Conservation (phyloP, 2,113 vertebrate genomes). For the Cynocephalus volans region DNA sequence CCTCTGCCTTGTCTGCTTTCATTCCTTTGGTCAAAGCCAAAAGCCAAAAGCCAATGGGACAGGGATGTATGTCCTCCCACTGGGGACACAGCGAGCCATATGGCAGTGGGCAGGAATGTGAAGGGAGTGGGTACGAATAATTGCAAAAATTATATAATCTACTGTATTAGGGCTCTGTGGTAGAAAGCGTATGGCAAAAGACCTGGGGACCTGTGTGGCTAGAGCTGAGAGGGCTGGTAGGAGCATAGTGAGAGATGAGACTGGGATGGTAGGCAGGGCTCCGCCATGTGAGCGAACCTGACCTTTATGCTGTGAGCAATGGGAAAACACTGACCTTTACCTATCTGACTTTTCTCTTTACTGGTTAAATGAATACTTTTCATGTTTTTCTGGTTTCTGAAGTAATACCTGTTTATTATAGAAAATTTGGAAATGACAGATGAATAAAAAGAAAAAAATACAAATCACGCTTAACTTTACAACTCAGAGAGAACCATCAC, state of each 20-base stretch:
- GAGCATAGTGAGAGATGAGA: neutral
- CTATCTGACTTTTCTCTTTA: neutral
- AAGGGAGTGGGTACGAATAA: neutral
- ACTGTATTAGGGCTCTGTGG: neutral
- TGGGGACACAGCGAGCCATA: too few relatives aligned
- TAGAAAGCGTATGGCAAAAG: neutral
- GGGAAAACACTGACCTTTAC: neutral
- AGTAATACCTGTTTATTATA: neutral
- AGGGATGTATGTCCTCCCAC: neutral
- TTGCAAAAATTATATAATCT: neutral
- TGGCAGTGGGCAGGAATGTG: neutral
- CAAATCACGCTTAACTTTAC: neutral
- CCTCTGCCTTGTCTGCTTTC: neutral
- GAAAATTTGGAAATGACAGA: neutral
- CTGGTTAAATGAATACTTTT: neutral
- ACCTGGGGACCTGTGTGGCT: neutral
- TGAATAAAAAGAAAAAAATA: neutral
- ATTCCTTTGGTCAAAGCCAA: neutral
- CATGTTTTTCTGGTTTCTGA: slow-evolving; percentile 26
- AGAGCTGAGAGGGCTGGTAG: neutral
- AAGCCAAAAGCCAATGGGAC: neutral
- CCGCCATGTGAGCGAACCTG: neutral
- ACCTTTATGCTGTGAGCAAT: neutral
- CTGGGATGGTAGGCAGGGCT: neutral
- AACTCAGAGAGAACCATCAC: neutral